Conservation (phyloP, 2,113 vertebrate genomes). For the Bufo gargarizans region DNA sequence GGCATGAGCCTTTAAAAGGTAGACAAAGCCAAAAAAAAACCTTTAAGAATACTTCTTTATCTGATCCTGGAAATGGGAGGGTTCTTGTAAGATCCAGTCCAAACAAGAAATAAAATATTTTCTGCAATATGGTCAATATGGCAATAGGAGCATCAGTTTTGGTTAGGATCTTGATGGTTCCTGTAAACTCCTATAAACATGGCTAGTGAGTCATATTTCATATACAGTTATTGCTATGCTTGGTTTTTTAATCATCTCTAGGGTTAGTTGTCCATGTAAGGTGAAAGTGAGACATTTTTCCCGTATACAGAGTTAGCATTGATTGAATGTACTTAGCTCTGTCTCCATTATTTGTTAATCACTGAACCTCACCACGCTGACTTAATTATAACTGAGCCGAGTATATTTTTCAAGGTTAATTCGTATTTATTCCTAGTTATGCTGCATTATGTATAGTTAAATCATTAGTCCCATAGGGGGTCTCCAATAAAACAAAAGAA, state of each 20-base stretch:
- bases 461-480: conserved; percentile 41
- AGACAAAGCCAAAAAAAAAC: no score
- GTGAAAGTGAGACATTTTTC: not conserved
- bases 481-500: conserved; percentile 32
- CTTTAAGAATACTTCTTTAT: no score
- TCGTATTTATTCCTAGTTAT: conserved; percentile 41
- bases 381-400: conserved; percentile 45
- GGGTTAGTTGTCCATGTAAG: conserved; percentile 15
- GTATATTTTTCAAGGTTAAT: conserved; percentile 51
- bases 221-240: not conserved
- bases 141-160: no score
- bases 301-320: conserved; percentile 49
- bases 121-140: no score
- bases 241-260: conserved; percentile 1
- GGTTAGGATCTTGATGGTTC: not conserved
- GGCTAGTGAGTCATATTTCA: not conserved
- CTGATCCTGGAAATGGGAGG: no score
- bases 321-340: conserved; percentile 50
- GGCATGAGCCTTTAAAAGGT: no score
- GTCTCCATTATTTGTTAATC: conserved; percentile 53
- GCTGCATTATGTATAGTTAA: conserved; percentile 35
- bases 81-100: no score
- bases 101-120: no score
- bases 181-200: not conserved
- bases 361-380: conserved; percentile 43